A percentile compares a stretch with the other conserved stretches of the same genome.
Evolutionary conservation across 2,797 vertebrate genomes (phyloP).

Genomic region (Neoniphon sammara): DNA sequence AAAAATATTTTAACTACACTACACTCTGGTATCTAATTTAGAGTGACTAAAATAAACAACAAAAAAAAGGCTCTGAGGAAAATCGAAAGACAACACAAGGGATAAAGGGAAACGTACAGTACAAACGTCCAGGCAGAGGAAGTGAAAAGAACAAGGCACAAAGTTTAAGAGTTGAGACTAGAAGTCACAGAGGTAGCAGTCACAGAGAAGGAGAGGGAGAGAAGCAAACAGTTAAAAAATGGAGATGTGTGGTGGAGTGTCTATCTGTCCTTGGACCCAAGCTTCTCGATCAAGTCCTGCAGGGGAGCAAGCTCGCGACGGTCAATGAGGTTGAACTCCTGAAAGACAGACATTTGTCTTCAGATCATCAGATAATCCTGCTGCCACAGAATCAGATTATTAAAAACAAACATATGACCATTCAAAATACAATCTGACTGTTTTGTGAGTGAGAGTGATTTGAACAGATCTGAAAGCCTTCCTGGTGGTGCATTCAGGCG

Average conservation of each 20-base stretch:
- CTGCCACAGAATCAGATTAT: neutral
- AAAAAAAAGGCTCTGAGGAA: slow-evolving; percentile 59
- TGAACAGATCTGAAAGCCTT: no score
- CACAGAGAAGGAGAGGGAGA: slow-evolving; percentile 41
- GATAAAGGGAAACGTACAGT: slow-evolving; percentile 55
- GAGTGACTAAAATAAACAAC: slow-evolving; percentile 29
- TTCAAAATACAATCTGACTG: neutral
- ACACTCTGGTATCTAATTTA: slow-evolving; percentile 57
- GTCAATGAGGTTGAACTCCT: slow-evolving; percentile 98
- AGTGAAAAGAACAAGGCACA: slow-evolving; percentile 74
- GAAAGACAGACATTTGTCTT: slow-evolving; percentile 15
- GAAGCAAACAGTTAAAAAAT: slow-evolving; percentile 30
- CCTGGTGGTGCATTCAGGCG: no score
- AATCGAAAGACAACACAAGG: slow-evolving; percentile 36
- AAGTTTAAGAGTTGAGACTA: slow-evolving; percentile 62
- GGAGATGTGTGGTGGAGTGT: slow-evolving; percentile 48
- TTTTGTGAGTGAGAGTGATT: no score
- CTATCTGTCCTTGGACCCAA: slow-evolving; percentile 98
- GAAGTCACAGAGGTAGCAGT: slow-evolving; percentile 75
- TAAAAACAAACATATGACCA: neutral
- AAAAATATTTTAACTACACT: slow-evolving; percentile 60
- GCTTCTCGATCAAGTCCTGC: slow-evolving; percentile 96
- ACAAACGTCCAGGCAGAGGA: slow-evolving; percentile 42
- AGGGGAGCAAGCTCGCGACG: slow-evolving; percentile 94
- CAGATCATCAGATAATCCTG: no score